These are phyloP conservation scores for Stylophora pistillata DNA, from an alignment of 64 coral and sea anemone species.

Conservation along the genomic window DNA sequence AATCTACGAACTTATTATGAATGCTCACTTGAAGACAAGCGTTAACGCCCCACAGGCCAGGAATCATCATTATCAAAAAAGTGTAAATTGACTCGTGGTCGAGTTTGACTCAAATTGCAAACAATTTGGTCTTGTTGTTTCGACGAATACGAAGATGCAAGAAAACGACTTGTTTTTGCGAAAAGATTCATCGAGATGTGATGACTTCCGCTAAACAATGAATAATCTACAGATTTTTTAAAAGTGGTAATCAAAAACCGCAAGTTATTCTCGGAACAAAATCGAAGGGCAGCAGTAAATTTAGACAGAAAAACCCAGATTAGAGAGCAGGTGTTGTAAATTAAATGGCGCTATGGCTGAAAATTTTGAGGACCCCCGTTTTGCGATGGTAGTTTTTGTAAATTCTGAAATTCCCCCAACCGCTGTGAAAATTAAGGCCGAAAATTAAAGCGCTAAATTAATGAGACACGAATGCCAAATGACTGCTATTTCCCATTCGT, in stretches of 20 bases:
- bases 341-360: neutral
- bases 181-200: slow-evolving; percentile 3
- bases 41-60: neutral
- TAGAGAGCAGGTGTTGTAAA: neutral
- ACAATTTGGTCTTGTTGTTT: neutral
- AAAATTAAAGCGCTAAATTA: neutral
- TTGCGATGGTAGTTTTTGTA: neutral
- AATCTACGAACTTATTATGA: neutral
- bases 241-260: neutral
- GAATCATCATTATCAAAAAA: neutral
- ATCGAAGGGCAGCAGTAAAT: neutral
- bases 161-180: neutral
- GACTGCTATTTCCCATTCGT: neutral
- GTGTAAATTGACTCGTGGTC: neutral
- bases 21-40: neutral
- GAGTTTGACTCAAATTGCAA: neutral
- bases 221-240: neutral
- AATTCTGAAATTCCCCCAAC: neutral
- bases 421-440: slow-evolving; percentile 3
- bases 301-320: neutral
- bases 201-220: neutral
- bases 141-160: neutral
- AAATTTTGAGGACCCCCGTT: slow-evolving; percentile 1
- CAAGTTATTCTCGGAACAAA: neutral
- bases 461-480: neutral